phyloP scores from a whole-genome alignment of 1,140 invertebrate genomes.

The Rhizoglyphus robini region DNA sequence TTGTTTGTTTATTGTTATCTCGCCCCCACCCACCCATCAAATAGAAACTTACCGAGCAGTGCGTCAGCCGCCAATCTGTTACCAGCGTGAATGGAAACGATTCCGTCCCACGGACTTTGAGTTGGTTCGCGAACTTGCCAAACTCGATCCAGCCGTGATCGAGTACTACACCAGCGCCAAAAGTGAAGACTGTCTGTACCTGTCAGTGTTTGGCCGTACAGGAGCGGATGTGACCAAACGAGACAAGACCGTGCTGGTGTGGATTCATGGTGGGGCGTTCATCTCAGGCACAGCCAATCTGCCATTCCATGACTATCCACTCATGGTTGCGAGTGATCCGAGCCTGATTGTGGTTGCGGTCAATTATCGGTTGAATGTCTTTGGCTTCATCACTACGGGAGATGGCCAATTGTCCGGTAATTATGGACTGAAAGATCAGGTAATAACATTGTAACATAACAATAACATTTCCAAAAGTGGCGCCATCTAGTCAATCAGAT shows the following conservation, averaged over 20 bases:
- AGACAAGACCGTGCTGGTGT: slow-evolving; percentile 31
- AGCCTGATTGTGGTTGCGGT: slow-evolving; percentile 84
- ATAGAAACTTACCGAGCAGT: slow-evolving; percentile 1
- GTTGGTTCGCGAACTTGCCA: not conserved
- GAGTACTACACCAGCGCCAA: not conserved
- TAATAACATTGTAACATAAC: not conserved
- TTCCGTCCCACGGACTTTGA: not conserved
- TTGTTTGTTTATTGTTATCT: no score
- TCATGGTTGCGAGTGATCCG: slow-evolving; percentile 65
- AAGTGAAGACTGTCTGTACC: not conserved
- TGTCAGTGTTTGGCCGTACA: not conserved
- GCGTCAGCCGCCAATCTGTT: slow-evolving; percentile 20
- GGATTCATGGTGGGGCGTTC: slow-evolving; percentile 33
- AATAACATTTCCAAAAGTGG: not conserved
- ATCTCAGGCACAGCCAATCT: not conserved
- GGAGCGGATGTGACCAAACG: not conserved
- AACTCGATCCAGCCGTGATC: not conserved
- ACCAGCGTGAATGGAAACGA: slow-evolving; percentile 1
- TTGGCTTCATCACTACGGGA: slow-evolving; percentile 85
- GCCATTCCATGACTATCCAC: slow-evolving; percentile 60
- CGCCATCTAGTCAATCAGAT: no score
- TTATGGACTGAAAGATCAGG: slow-evolving; percentile 10
- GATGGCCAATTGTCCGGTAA: slow-evolving; percentile 40
- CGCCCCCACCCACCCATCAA: not conserved
- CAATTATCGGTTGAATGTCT: slow-evolving; percentile 79